Evolutionary conservation across 2,797 vertebrate species (phyloP).

Genomic region (Glyptemys insculpta): DNA sequence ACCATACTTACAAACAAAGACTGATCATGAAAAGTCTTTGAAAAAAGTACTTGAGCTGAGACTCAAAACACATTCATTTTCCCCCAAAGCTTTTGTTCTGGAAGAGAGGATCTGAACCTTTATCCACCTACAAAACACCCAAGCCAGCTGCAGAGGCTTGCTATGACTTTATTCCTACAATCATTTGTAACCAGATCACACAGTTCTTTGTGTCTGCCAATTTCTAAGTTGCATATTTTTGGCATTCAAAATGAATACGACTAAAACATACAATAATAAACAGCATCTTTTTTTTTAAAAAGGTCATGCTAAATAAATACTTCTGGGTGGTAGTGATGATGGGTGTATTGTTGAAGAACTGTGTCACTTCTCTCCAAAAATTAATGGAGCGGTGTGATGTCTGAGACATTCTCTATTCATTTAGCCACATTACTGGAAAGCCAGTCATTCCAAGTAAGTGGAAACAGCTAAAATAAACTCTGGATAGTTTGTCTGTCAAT

Average conservation of each 20-base stretch:
- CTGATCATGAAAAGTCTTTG: not conserved
- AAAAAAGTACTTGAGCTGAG: fast-evolving
- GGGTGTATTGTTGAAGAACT: not conserved
- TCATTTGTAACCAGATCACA: not conserved
- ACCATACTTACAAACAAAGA: not conserved
- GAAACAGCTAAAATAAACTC: not conserved
- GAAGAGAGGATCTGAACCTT: not conserved
- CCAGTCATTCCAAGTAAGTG: not conserved
- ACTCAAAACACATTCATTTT: not conserved
- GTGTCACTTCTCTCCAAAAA: not conserved
- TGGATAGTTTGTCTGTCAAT: not conserved
- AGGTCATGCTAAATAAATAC: not conserved
- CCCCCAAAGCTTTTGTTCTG: fast-evolving
- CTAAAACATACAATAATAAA: not conserved
- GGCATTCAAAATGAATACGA: not conserved
- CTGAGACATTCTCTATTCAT: not conserved
- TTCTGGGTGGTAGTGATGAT: not conserved
- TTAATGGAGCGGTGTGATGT: not conserved
- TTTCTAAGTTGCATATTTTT: not conserved
- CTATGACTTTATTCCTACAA: not conserved
- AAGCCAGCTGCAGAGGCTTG: not conserved
- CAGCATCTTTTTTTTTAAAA: not conserved
- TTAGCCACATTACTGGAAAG: not conserved
- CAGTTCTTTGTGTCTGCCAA: not conserved
- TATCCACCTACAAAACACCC: not conserved